Conservation (phyloP, 2,797 vertebrate genomes). For the Lutjanus campechanus region DNA sequence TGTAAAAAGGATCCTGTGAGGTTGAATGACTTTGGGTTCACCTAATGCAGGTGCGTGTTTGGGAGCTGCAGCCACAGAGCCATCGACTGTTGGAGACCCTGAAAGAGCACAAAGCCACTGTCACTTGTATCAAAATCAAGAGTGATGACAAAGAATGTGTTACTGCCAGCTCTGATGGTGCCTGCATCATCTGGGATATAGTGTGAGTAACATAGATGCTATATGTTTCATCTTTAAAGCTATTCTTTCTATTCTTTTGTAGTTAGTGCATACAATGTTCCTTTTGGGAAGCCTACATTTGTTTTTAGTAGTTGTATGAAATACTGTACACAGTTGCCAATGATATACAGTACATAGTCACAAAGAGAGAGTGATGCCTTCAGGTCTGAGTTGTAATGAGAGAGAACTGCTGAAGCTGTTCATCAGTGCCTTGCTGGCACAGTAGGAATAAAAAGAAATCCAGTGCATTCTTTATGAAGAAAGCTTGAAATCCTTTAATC, state of each 20-base stretch:
- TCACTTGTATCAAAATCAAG: constrained; percentile 90
- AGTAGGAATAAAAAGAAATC: constrained; percentile 40
- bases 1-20: background rate
- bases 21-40: background rate
- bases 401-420: constrained; percentile 14
- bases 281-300: background rate
- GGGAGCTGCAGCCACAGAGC: constrained; percentile 83
- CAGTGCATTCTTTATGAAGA: constrained; percentile 37
- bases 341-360: background rate
- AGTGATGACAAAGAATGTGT: constrained; percentile 89
- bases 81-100: constrained; percentile 85
- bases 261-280: background rate
- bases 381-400: constrained; percentile 2
- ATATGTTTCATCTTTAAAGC: background rate
- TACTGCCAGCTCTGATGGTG: constrained; percentile 89
- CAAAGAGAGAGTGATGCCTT: constrained; percentile 9
- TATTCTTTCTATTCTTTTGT: background rate
- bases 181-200: constrained; percentile 95
- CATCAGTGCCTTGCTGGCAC: constrained; percentile 18
- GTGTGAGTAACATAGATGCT: constrained; percentile 85
- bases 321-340: background rate
- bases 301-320: background rate
- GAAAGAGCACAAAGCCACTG: constrained; percentile 88
- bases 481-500: constrained; percentile 53
- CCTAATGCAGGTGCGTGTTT: constrained; percentile 86